Base-by-base conservation (phyloP, 1,140 invertebrate species). In the Danaus plexippus region DNA sequence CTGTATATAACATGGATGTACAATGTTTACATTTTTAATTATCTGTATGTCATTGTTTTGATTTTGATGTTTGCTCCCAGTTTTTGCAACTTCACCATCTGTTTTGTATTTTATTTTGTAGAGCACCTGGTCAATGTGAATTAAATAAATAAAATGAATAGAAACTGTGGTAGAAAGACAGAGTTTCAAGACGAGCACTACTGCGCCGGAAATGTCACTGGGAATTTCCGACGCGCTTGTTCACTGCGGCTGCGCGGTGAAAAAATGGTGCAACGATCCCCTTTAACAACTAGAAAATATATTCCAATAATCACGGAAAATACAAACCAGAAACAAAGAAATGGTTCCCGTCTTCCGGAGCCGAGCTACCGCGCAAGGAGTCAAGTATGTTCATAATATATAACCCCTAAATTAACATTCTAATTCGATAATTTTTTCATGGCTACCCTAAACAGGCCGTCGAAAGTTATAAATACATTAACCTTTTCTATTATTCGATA, bases 221-320 rank as follows among this genome's bases (percentile, higher is more conserved):
- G 77, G 48, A 85, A 84, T 74, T 87, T 87, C 66, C 81, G 80
- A 54, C 85, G 87, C 66, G 75, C 82, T 51, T 82, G 75, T 43
- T 87, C 86, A 77, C 75, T 87, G 83, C 85, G 87, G 52, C 76
- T 88, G 84, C 86, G 87, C 80, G 87, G 87, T 68, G 85, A 87
- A 67, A 86, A 86, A 77, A 86, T 86, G 83, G 83, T 86, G 78
- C 83, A 86, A 67, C 83, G 83, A 41, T 85, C 83, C 57, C 83
- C 83, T 70, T 71, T 86, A 61, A 70, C 75, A 59, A 79, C 83
- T 43, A 77, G 81, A 62, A 86, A 80, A 77, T 80, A 82, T 75
- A 85, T 86, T 65, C 77, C 83, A 63, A 65, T 85, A 85, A 86
- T 86, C 81, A 86, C 83, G 81, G 83, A 86, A 83, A 85, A 80